Evolutionary conservation across 1,140 invertebrate genomes (phyloP).

Genomic region (Drosophila sp.): DNA sequence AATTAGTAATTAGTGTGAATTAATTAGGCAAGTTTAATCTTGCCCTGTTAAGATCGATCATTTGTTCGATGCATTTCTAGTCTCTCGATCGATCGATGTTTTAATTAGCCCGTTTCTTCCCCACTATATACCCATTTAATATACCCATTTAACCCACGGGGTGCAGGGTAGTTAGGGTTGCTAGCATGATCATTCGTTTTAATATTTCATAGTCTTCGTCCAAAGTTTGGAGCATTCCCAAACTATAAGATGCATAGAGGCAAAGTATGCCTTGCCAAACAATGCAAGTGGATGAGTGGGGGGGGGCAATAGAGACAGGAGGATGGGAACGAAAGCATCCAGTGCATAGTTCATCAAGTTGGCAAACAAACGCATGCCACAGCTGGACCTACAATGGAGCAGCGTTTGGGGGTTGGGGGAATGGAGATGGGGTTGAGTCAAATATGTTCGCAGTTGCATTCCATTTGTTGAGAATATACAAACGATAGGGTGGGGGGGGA

Average conservation of each 20-base stretch:
- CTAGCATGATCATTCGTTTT: slow-evolving; percentile 28
- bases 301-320: background rate
- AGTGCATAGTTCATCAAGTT: slow-evolving; percentile 72
- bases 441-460: slow-evolving; percentile 51
- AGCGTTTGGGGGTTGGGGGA: background rate
- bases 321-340: slow-evolving; percentile 8
- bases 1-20: no score
- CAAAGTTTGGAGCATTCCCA: slow-evolving; percentile 23
- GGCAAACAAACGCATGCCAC: slow-evolving; percentile 70
- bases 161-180: background rate
- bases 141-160: background rate
- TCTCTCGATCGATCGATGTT: no score
- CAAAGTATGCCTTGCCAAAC: slow-evolving; percentile 8
- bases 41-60: no score
- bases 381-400: slow-evolving; percentile 28
- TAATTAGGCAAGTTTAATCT: no score
- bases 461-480: slow-evolving; percentile 16
- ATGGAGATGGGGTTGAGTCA: slow-evolving; percentile 19
- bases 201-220: slow-evolving; percentile 33
- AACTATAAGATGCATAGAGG: slow-evolving; percentile 21
- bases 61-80: no score
- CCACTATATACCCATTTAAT: no score
- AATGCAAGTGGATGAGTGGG: slow-evolving; percentile 1
- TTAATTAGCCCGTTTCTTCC: no score
- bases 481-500: background rate